These are phyloP conservation scores for Neomicropteryx cornuta DNA, from an alignment of 1,140 invertebrate species.

Conservation along the genomic window DNA sequence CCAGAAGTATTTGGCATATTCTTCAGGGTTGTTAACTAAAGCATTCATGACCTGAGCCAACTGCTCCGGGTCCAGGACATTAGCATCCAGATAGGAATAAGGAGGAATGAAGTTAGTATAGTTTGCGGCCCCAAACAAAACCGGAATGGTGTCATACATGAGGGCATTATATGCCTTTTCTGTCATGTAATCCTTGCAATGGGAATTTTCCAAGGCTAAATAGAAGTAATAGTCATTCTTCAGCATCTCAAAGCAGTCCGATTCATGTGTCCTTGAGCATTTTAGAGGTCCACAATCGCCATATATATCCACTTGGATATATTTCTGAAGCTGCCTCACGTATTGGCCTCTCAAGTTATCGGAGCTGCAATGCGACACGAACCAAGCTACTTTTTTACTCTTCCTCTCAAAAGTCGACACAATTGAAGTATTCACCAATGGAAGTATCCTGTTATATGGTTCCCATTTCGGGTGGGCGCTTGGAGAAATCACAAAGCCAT, in stretches of 20 bases:
- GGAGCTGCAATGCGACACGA: constrained; percentile 48
- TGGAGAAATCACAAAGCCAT: constrained; percentile 18
- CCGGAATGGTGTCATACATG: constrained; percentile 35
- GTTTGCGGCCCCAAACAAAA: constrained; percentile 45
- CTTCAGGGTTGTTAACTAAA: constrained; percentile 28
- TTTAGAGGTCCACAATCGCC: constrained; percentile 42
- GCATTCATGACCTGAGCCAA: constrained; percentile 40
- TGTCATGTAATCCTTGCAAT: constrained; percentile 44
- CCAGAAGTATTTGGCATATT: constrained; percentile 41
- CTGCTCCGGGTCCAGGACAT: constrained; percentile 36
- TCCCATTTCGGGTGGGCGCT: constrained; percentile 4
- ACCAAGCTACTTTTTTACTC: constrained; percentile 43
- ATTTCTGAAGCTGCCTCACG: constrained; percentile 39
- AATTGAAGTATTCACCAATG: not conserved
- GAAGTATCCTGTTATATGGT: too few relatives aligned
- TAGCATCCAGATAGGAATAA: constrained; percentile 46
- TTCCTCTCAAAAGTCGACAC: constrained; percentile 20
- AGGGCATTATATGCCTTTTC: constrained; percentile 42
- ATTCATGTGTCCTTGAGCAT: constrained; percentile 20
- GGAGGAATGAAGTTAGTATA: constrained; percentile 28
- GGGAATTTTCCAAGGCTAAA: constrained; percentile 49
- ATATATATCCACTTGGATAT: constrained; percentile 53
- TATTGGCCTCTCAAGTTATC: constrained; percentile 39
- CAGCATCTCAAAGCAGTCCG: constrained; percentile 29
- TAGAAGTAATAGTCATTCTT: constrained; percentile 48